Evolutionary conservation across 2,797 vertebrate genomes (phyloP).

Genomic region (Acestrorhynchus altus): DNA sequence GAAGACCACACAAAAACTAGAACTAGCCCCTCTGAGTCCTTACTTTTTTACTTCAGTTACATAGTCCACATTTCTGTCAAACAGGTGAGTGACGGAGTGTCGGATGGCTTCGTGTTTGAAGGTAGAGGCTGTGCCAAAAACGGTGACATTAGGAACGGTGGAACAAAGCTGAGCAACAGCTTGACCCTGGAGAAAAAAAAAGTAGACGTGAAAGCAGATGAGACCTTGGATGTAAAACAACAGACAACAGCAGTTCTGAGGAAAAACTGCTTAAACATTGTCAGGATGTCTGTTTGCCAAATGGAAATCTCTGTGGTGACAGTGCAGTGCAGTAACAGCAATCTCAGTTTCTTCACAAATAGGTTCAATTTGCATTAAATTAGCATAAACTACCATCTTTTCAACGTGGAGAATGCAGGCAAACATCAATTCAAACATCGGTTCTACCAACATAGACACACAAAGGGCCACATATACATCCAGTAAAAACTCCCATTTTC

Average conservation of each 20-base stretch:
- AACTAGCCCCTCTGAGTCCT: conserved; percentile 53
- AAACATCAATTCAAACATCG: neutral
- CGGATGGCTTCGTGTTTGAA: conserved; percentile 97
- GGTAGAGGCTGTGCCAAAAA: conserved; percentile 94
- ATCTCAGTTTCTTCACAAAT: neutral
- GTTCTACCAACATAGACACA: neutral
- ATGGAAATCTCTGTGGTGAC: neutral
- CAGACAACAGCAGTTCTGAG: neutral
- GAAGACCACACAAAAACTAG: neutral
- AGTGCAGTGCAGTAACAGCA: neutral
- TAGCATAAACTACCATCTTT: too few species aligned
- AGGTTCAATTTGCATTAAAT: neutral
- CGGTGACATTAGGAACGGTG: conserved; percentile 89
- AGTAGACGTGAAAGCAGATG: neutral
- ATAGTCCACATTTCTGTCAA: conserved; percentile 94
- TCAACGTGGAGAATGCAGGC: neutral
- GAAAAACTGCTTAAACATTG: neutral
- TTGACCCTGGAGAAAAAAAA: conserved; percentile 84
- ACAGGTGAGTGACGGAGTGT: conserved; percentile 93
- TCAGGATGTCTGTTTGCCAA: neutral
- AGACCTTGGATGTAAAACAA: too few species aligned
- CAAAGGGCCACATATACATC: neutral
- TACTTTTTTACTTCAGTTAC: conserved; percentile 98
- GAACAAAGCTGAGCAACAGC: conserved; percentile 97
- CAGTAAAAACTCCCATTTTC: too few species aligned